These are phyloP conservation scores for Corythaixoides concolor DNA, from an alignment of 2,113 vertebrate genomes.

Conservation along the genomic window DNA sequence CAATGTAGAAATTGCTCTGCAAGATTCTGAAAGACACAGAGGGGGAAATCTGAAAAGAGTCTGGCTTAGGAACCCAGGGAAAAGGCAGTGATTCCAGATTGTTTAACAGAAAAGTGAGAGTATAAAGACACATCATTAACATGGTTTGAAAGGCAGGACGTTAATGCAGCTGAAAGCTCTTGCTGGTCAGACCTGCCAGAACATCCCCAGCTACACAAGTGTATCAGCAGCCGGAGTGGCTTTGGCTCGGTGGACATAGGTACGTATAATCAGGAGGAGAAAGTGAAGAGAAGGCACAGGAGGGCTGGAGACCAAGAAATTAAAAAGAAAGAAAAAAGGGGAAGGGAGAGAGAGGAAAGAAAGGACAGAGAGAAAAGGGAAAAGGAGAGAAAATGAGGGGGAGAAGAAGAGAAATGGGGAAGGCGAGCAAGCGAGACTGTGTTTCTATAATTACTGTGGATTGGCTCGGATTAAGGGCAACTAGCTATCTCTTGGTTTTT, in stretches of 20 bases:
- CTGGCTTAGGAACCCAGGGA: not conserved
- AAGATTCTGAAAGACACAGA: not conserved
- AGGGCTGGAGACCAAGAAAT: not conserved
- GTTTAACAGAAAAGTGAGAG: slow-evolving; percentile 45
- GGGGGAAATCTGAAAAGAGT: not conserved
- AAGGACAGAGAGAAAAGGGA: slow-evolving; percentile 32
- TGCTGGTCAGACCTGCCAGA: not conserved
- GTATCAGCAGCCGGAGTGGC: not conserved
- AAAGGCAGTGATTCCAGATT: not conserved
- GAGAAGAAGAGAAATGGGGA: slow-evolving; percentile 32
- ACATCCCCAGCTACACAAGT: not conserved
- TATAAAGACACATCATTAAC: not conserved
- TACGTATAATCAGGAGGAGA: slow-evolving; percentile 3
- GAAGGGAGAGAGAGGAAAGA: not conserved
- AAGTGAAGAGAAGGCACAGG: slow-evolving; percentile 21
- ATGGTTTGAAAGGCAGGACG: not conserved
- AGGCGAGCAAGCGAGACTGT: slow-evolving; percentile 53
- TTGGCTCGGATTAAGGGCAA: slow-evolving; percentile 84
- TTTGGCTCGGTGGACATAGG: slow-evolving; percentile 9
- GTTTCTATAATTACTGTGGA: slow-evolving; percentile 78
- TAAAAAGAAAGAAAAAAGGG: not conserved
- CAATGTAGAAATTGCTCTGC: not conserved
- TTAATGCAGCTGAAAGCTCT: not conserved
- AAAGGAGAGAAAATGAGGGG: slow-evolving; percentile 19
- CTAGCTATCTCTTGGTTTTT: slow-evolving; percentile 85